phyloP scores from a whole-genome alignment of 2,797 vertebrate genomes.

The Florisuga fusca region DNA sequence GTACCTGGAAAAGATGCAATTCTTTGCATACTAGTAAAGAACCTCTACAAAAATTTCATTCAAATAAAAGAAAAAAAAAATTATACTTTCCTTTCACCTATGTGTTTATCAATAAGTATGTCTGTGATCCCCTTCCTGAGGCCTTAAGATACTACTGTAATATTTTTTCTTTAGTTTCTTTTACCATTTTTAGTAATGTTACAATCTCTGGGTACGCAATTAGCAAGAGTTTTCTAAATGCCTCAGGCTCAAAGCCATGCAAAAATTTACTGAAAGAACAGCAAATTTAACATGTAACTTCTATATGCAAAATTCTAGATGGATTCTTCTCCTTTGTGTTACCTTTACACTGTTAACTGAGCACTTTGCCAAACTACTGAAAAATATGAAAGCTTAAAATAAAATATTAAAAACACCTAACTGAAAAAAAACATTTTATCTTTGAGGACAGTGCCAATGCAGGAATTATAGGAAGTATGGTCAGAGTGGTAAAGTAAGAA shows the following conservation, averaged over 20 bases:
- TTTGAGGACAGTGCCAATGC: background rate
- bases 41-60: background rate
- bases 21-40: background rate
- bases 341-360: background rate
- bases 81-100: background rate
- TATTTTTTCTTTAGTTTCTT: background rate
- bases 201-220: background rate
- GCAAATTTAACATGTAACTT: background rate
- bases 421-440: background rate
- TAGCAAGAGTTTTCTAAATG: background rate
- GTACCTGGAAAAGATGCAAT: background rate
- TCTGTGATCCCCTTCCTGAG: background rate
- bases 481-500: background rate
- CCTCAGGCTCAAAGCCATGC: background rate
- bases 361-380: background rate
- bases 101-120: fast-evolving
- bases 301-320: background rate
- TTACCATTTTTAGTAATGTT: background rate
- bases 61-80: background rate
- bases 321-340: background rate
- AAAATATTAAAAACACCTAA: background rate
- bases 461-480: background rate
- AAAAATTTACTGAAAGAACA: background rate
- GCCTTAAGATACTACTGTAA: background rate
- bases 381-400: background rate